phyloP scores from a whole-genome alignment of 2,113 vertebrate species.

The Microcebus murinus region DNA sequence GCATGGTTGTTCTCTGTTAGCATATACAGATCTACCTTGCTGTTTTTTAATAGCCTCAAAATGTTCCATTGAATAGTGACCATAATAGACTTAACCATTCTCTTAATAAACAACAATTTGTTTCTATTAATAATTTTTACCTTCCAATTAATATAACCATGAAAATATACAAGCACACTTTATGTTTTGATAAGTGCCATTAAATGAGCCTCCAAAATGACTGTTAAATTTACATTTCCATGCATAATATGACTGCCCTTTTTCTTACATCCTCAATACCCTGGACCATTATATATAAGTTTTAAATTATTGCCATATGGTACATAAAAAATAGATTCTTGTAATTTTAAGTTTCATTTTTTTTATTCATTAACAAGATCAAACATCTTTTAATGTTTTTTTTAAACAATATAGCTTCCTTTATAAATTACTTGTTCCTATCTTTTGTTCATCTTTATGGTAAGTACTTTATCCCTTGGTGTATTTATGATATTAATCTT shows the following conservation, averaged over 20 bases:
- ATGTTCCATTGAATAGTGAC: background rate
- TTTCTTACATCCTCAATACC: background rate
- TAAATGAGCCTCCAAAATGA: background rate
- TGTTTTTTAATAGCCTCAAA: background rate
- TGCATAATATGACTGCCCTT: background rate
- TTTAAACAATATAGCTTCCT: slow-evolving; percentile 42
- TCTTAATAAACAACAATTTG: background rate
- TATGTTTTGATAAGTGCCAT: background rate
- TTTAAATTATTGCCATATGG: background rate
- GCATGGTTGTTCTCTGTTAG: background rate
- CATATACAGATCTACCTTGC: background rate
- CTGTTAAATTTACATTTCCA: background rate
- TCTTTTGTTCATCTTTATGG: slow-evolving; percentile 14
- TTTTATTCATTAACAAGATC: slow-evolving; percentile 39
- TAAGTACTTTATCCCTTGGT: background rate
- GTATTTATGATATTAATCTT: slow-evolving; percentile 5
- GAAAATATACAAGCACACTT: background rate
- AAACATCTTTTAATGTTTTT: slow-evolving; percentile 37
- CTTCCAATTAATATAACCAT: slow-evolving; percentile 19
- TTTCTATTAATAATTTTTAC: background rate
- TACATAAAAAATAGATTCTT: slow-evolving; percentile 15
- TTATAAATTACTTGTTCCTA: slow-evolving; percentile 30
- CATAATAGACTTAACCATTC: slow-evolving; percentile 17
- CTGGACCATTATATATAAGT: background rate
- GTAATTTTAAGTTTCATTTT: slow-evolving; percentile 36